Percentiles rank a stretch among this genome's conserved stretches.
phyloP scores from a whole-genome alignment of 2,113 vertebrate species.

The Siniperca knerii region DNA sequence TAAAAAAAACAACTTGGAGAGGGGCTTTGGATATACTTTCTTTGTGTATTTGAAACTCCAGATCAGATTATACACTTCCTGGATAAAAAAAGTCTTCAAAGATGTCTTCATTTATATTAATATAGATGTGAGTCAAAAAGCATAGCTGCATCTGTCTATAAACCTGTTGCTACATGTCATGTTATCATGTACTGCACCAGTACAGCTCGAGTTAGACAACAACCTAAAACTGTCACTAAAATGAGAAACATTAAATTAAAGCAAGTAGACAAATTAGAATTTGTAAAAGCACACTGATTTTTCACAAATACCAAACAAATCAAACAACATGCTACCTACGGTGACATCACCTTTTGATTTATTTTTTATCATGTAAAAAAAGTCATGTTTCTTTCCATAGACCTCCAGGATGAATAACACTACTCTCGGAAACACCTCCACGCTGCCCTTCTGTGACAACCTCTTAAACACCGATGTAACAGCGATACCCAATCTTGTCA shows the following conservation, averaged over 20 bases:
- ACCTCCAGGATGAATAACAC: conserved; percentile 39
- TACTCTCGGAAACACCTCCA: conserved; percentile 1
- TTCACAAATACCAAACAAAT: background rate
- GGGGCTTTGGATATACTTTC: background rate
- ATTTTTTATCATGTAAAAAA: background rate
- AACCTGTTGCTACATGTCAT: background rate
- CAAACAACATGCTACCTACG: background rate
- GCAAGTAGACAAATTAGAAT: background rate
- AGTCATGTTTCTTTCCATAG: conserved; percentile 1
- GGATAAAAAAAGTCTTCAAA: background rate
- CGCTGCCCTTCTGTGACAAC: background rate
- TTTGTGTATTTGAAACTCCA: background rate
- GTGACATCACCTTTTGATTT: background rate
- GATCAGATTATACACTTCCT: background rate
- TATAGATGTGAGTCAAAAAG: background rate
- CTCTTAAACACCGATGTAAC: fast-evolving
- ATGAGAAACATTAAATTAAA: background rate
- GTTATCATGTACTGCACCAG: background rate
- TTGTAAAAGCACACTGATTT: background rate
- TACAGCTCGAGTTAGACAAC: background rate
- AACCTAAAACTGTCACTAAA: background rate
- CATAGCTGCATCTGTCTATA: background rate
- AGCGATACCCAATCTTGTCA: background rate
- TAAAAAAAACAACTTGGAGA: background rate
- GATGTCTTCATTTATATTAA: background rate